Base-by-base conservation (phyloP, 2,888 invertebrate species). In the Dolichopus griseipennis region DNA sequence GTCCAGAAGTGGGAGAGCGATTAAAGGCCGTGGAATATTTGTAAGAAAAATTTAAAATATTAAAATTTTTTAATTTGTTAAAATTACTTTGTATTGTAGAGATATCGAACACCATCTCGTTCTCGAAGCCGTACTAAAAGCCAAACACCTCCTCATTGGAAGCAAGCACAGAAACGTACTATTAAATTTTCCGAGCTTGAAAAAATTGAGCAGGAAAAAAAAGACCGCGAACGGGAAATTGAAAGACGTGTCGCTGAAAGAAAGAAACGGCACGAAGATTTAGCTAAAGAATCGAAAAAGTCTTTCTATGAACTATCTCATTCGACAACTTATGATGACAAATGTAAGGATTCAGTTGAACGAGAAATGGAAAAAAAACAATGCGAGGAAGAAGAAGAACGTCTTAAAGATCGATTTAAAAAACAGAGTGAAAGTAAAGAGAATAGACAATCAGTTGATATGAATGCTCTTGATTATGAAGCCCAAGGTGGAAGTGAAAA, bases 141-240 rank as follows among this genome's bases (percentile, higher is more conserved):
- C 75, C 88, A 87, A 37, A 97, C 97, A 1, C 97, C 97, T 12
- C 93, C 95, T 9, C 96, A 97, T 81, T 97, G 97, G 97, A 88
- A 91, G 63, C 90, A 92, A 76, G 95, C 94, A 70, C 92, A 93
- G 78, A 86, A 90, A 27, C 85, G 93, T 67, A 91, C 92, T 66
- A 91, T 95, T 72, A 92, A 92, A 78, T 83, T 92, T 1, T 88
- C 90, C 0, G 92, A 94, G 75, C 87, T 90, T 75, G 91, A 93
- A 83, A 87, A 87, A 73, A 82, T 86, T 10, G 90, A 90, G 75
- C 86, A 87, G n/a, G 88, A 89, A 73, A 85, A 86, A 7, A 84
- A 85, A 27, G 81, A 85, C 66, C 81, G 85, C 0, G 88, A 89
- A 66, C 85, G 85, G 27, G 86, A 85, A 72, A 83, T 85, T 1